Evolutionary conservation across 2,888 invertebrate species (phyloP), one percentile per base, ranked within the genome.

Genomic region (Lepidocyrtinus sp.): DNA sequence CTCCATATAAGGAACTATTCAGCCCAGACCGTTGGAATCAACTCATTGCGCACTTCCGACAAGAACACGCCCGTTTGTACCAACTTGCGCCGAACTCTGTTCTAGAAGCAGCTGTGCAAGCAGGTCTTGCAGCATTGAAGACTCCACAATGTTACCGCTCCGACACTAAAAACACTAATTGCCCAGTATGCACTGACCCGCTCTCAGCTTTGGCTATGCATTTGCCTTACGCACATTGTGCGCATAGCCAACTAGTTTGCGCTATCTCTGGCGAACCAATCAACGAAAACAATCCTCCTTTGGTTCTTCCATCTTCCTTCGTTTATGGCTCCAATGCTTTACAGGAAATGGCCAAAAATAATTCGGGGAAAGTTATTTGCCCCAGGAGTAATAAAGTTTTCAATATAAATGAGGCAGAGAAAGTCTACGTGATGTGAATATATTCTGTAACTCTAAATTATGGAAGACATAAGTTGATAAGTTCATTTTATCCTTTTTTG

Each of bases 221-320:
- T 45, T 91, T 99, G 88, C 99, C 99, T 82, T 90, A 89, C 84
- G 97, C 99, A 83, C 98, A 99, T 90, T 97, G 97, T 89, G 95
- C 96, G 71, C 98, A 98, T 90, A 98, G 98, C 84, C 93, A 97
- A 73, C 92, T 98, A 73, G 95, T 98, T 87, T 99, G 99, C 89
- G 91, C 92, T 88, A 93, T 98, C 87, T 95, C 96, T 81, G 96
- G 96, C 26, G 91, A 94, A 87, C 94, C 97, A 65, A 91, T 99
- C 87, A 98, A 99, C 90, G 98, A 99, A 89, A 95, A 99, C 90
- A 98, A 99, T 90, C 96, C 96, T 87, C 98, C 98, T 12, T 95
- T 99, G 94, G 97, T 98, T 93, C 91, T 99, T 90, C 99, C 99
- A 82, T 99, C 99, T 90, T 99, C 99, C 75, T 95, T 96, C 90